These are phyloP conservation scores for Ochlodes sylvanus DNA, from an alignment of 2,888 invertebrate species.

Conservation along the genomic window DNA sequence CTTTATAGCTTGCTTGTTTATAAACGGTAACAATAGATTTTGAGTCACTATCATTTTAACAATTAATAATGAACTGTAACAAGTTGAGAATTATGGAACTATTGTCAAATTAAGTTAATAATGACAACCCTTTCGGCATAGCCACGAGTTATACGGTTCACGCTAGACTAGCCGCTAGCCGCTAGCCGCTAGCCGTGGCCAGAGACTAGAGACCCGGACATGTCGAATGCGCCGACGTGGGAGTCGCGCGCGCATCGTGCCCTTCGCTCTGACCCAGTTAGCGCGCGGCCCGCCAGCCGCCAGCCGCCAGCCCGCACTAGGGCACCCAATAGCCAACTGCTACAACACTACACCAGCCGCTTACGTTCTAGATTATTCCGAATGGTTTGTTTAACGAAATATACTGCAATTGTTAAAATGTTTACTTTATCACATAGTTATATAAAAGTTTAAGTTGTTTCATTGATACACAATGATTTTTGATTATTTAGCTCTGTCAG, in stretches of 20 bases:
- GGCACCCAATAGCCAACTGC: slow-evolving; percentile 21
- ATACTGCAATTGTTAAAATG: background rate
- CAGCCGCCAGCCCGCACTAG: slow-evolving; percentile 15
- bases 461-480: too few species aligned
- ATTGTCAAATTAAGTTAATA: too few species aligned
- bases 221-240: slow-evolving; percentile 44
- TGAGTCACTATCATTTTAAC: too few species aligned
- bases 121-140: too few species aligned
- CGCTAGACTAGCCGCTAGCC: too few species aligned
- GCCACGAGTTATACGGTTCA: too few species aligned
- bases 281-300: slow-evolving; percentile 36
- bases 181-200: background rate
- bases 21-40: too few species aligned
- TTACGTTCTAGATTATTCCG: slow-evolving; percentile 22
- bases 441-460: too few species aligned
- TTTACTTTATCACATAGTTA: background rate
- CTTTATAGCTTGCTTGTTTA: background rate
- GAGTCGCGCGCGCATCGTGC: slow-evolving; percentile 49
- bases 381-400: background rate
- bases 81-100: too few species aligned
- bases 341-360: background rate
- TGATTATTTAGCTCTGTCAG: too few species aligned
- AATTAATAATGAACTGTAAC: too few species aligned
- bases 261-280: slow-evolving; percentile 56
- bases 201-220: slow-evolving; percentile 44